Evolutionary conservation across 2,888 invertebrate genomes (phyloP).

Genomic region (Metacarcinus magister): DNA sequence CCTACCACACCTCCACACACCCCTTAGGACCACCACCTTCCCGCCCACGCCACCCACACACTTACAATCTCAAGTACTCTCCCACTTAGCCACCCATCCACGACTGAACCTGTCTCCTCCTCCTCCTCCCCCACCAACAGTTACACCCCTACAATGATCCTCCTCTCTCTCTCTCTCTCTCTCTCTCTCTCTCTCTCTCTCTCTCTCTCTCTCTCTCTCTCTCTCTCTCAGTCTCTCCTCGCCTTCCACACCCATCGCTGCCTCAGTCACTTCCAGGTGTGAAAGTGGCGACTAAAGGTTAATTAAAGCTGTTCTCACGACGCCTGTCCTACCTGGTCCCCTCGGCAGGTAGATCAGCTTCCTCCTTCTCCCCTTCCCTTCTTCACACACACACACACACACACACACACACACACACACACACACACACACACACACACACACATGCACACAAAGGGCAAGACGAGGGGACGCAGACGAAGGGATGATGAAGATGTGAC

Average conservation of each 20-base stretch:
- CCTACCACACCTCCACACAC: neutral
- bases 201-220: too few relatives aligned
- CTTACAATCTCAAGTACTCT: conserved; percentile 3
- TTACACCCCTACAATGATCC: neutral
- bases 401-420: conserved; percentile 29
- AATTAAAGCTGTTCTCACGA: conserved; percentile 21
- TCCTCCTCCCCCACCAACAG: neutral
- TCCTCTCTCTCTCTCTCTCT: neutral
- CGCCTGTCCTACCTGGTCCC: conserved; percentile 13
- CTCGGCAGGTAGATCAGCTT: conserved; percentile 20
- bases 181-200: neutral
- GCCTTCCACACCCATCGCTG: neutral
- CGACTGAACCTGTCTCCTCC: conserved; percentile 36
- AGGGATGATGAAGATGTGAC: conserved; percentile 35
- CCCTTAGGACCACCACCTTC: neutral
- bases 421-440: conserved; percentile 38
- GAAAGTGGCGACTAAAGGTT: conserved; percentile 19
- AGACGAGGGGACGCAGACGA: conserved; percentile 19
- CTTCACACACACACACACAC: neutral
- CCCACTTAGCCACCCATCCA: conserved; percentile 8
- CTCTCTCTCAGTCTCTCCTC: neutral
- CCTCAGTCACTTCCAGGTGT: neutral
- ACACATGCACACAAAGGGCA: conserved; percentile 20
- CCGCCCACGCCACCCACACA: neutral
- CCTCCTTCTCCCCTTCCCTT: neutral